Evolutionary conservation across 2,113 vertebrate species (phyloP), one percentile per base, ranked within the genome.

Genomic region (Pogonocichla stellata): DNA sequence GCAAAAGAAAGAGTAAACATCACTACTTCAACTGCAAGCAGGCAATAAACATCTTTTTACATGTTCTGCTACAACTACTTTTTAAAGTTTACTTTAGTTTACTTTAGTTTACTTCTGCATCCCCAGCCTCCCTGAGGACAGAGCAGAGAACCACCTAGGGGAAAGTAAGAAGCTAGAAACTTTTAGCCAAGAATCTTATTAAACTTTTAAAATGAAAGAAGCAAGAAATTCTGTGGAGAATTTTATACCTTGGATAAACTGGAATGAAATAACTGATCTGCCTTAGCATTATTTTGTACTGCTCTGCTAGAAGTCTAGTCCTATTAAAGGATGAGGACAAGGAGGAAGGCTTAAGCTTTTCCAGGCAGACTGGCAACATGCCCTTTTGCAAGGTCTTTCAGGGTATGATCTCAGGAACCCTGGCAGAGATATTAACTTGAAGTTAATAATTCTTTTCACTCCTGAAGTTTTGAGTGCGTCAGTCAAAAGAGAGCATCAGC

Each of bases 291-390:
- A 81, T 61, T 94, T 78, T 48, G 62, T 40, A 78, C 56, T 43
- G 69, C 88, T 94, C 89, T 94, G 86, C 86, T 86, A 50, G 36
- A 96, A 91, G 94, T 96, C 95, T 94, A 96, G 96, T 95, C 94
- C 92, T 93, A 93, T 95, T 95, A 97, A 96, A 93, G 96, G 95
- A 96, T 96, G 94, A 96, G n/a, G 72, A 86, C 80, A 74, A 62
- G 61, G 95, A 97, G 25, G 86, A 93, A 90, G 92, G 94, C 88
- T 96, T 96, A 97, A 88, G 94, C 86, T 95, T 93, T 88, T 96
- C 91, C 80, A 86, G 86, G 83, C 91, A 92, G 91, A 67, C 88
- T 94, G 95, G 95, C 94, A 93, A 73, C 88, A 86, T 86, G 95
- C 91, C 96, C 95, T 93, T 83, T 78, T 56, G 64, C 80, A 90